Evolutionary conservation across 2,888 invertebrate species (phyloP).

Genomic region (Amphipyra berbera): DNA sequence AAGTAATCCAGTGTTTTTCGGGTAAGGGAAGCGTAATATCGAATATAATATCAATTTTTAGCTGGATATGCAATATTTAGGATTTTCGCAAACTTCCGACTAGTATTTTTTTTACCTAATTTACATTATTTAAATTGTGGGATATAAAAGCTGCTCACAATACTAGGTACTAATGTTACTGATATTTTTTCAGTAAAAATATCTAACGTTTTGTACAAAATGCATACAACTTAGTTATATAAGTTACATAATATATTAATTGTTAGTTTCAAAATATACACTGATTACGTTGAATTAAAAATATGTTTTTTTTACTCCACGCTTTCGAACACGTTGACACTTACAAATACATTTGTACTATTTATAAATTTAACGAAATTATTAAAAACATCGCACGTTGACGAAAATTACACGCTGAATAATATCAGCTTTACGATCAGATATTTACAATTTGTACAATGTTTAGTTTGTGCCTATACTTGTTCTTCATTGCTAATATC

Average conservation of each 20-base stretch:
- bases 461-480: slow-evolving; percentile 58
- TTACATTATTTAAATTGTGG: slow-evolving; percentile 69
- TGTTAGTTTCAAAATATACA: slow-evolving; percentile 78
- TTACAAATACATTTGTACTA: slow-evolving; percentile 87
- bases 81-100: slow-evolving; percentile 76
- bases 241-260: slow-evolving; percentile 71
- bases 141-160: slow-evolving; percentile 83
- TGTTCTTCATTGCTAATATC: slow-evolving; percentile 39
- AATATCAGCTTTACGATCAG: slow-evolving; percentile 64
- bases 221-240: slow-evolving; percentile 72
- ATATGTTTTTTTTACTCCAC: slow-evolving; percentile 59
- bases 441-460: slow-evolving; percentile 82
- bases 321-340: slow-evolving; percentile 61
- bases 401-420: slow-evolving; percentile 68
- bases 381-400: slow-evolving; percentile 63
- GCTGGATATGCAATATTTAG: slow-evolving; percentile 76
- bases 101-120: slow-evolving; percentile 78
- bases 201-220: slow-evolving; percentile 86
- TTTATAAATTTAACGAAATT: slow-evolving; percentile 80
- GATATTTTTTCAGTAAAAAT: slow-evolving; percentile 78
- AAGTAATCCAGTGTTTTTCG: slow-evolving; percentile 66
- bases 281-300: slow-evolving; percentile 68
- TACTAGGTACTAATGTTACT: slow-evolving; percentile 64
- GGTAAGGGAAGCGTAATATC: slow-evolving; percentile 67
- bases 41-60: slow-evolving; percentile 72